These are phyloP conservation scores for Melangyna quadrimaculata DNA, from an alignment of 2,888 invertebrate genomes.

Conservation along the genomic window DNA sequence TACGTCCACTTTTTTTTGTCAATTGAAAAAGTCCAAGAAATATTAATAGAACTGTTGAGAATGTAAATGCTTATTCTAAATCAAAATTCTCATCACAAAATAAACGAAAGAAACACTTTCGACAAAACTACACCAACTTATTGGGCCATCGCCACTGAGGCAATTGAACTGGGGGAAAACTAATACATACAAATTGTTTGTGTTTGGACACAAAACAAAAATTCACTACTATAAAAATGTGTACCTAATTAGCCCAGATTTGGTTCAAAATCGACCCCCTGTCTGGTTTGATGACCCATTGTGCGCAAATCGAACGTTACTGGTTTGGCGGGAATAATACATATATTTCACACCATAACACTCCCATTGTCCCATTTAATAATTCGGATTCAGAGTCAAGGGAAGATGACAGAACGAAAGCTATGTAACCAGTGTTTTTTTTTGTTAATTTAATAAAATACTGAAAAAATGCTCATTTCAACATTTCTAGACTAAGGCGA, in stretches of 20 bases:
- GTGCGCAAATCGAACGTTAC: not conserved
- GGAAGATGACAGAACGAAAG: not conserved
- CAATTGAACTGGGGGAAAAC: no score
- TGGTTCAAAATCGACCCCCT: no score
- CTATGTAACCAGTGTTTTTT: no score
- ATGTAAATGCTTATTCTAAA: not conserved
- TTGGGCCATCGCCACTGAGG: no score
- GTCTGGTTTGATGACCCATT: no score
- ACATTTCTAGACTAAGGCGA: not conserved
- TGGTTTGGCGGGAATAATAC: not conserved
- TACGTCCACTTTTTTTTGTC: not conserved
- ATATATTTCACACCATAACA: not conserved
- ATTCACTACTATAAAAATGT: no score
- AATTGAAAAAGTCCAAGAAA: not conserved
- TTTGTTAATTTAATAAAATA: not conserved
- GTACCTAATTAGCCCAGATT: no score
- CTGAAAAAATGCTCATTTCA: not conserved
- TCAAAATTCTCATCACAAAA: not conserved
- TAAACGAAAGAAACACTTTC: not conserved
- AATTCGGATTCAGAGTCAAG: not conserved
- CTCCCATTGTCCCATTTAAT: no score
- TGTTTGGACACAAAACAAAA: no score
- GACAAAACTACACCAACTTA: not conserved
- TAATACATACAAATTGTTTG: no score
- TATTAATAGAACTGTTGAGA: not conserved